Percentiles rank a stretch among this genome's conserved stretches.
These are phyloP conservation scores for Parauchenoglanis ngamensis DNA, from an alignment of 2,797 vertebrate genomes.

Conservation along the genomic window DNA sequence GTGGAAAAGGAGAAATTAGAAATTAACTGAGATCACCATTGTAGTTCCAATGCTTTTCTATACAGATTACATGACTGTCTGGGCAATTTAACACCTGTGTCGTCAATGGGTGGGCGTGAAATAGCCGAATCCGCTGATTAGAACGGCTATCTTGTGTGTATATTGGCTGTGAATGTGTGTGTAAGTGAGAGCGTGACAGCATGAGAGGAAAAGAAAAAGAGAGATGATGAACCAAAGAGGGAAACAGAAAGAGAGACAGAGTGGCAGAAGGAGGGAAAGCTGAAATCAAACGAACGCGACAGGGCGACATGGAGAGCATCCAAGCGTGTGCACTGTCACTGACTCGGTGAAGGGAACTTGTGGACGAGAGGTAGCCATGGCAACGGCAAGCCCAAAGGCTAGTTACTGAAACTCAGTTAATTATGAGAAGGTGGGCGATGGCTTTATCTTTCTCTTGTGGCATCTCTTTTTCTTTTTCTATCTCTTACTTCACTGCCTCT, in stretches of 20 bases:
- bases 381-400: conserved; percentile 59
- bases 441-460: conserved; percentile 54
- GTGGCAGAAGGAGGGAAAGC: conserved; percentile 36
- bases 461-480: conserved; percentile 23
- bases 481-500: neutral
- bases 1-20: conserved; percentile 11
- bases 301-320: conserved; percentile 51
- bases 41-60: neutral
- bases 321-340: conserved; percentile 51
- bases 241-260: conserved; percentile 21
- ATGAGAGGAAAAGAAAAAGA: conserved; percentile 4
- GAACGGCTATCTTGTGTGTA: conserved; percentile 4
- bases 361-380: conserved; percentile 58
- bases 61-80: conserved; percentile 30
- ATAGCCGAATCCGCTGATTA: conserved; percentile 24
- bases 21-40: conserved; percentile 16
- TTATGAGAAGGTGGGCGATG: conserved; percentile 55
- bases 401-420: conserved; percentile 61
- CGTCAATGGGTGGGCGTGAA: conserved; percentile 25
- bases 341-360: conserved; percentile 49
- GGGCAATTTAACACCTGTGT: conserved; percentile 31
- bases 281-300: conserved; percentile 43
- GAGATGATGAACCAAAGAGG: neutral
- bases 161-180: neutral
- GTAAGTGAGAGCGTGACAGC: conserved; percentile 7